These are phyloP conservation scores for Myioborus miniatus DNA, from an alignment of 2,797 vertebrate genomes.

Conservation along the genomic window DNA sequence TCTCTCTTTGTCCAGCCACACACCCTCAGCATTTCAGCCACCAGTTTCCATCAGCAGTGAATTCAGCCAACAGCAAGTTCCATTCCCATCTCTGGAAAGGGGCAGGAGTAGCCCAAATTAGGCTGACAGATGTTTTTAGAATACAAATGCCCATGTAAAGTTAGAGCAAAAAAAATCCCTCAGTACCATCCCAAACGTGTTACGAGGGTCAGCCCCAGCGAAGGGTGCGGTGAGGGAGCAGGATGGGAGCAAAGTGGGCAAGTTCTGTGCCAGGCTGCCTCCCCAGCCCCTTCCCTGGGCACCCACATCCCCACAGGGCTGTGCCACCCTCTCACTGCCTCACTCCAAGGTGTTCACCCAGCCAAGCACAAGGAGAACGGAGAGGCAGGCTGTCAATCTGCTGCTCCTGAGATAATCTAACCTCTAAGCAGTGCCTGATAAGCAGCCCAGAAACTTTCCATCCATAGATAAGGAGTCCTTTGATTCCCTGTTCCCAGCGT, in stretches of 20 bases:
- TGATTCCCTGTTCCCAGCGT: not conserved
- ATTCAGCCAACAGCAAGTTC: not conserved
- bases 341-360: not conserved
- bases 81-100: constrained; percentile 6
- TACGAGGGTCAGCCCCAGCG: accelerated
- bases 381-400: not conserved
- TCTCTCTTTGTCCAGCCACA: accelerated
- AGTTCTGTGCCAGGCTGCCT: not conserved
- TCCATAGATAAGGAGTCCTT: constrained; percentile 29
- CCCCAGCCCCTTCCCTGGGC: not conserved
- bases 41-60: not conserved
- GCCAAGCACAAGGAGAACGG: not conserved
- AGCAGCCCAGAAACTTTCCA: constrained; percentile 56
- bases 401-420: constrained; percentile 4
- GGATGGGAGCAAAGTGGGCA: not conserved
- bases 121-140: not conserved
- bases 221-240: accelerated
- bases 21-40: not conserved
- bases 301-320: not conserved
- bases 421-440: constrained; percentile 13
- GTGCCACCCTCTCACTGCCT: not conserved
- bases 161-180: not conserved
- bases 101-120: not conserved
- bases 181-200: not conserved
- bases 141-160: not conserved